phyloP scores from a whole-genome alignment of 2,113 vertebrate genomes.

The Brienomyrus brachyistius region DNA sequence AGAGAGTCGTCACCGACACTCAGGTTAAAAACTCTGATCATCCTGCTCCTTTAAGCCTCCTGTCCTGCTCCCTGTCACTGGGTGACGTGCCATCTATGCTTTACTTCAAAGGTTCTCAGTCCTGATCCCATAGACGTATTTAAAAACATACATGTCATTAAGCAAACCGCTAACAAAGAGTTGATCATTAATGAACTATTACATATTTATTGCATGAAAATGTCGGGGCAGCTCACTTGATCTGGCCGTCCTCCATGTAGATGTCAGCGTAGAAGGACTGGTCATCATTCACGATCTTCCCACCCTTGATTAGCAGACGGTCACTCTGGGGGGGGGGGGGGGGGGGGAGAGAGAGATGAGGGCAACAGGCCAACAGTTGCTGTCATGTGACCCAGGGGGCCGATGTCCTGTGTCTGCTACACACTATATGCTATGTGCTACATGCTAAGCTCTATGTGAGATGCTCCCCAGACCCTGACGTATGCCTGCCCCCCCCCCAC shows the following conservation, averaged over 20 bases:
- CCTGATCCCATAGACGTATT: neutral
- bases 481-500: neutral
- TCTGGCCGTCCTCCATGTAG: constrained; percentile 96
- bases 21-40: neutral
- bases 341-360: neutral
- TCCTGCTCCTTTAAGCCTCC: neutral
- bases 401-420: neutral
- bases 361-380: neutral
- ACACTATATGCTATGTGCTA: neutral
- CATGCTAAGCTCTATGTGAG: neutral
- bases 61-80: too few relatives aligned
- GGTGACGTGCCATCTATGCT: neutral
- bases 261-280: constrained; percentile 97
- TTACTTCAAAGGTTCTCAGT: neutral
- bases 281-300: constrained; percentile 98
- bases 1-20: neutral
- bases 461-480: neutral
- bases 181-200: neutral
- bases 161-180: neutral
- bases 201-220: neutral
- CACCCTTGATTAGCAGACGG: constrained; percentile 93
- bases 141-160: neutral
- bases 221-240: constrained; percentile 80
- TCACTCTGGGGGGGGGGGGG: constrained; percentile 72
- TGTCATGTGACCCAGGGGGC: neutral